Conservation (phyloP, 2,888 invertebrate species). For the Tolmerus cingulatus region DNA sequence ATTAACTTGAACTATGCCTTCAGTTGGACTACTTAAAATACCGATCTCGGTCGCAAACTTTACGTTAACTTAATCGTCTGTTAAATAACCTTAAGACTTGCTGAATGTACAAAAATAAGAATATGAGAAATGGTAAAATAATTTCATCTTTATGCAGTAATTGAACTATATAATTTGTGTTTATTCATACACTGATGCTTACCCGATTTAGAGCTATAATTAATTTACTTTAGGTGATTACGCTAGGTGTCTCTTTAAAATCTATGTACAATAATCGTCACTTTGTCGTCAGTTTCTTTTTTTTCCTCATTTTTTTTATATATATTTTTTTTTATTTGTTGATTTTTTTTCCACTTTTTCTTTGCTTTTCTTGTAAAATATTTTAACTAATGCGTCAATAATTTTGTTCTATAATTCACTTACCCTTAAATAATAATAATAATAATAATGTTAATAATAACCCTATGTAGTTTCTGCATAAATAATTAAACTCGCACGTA, state of each 20-base stretch:
- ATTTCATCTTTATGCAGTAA: conserved; percentile 14
- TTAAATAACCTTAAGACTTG: conserved; percentile 28
- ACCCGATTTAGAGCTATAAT: conserved; percentile 4
- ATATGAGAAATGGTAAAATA: conserved; percentile 37
- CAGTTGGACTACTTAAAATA: conserved; percentile 28
- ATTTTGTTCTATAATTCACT: conserved; percentile 36
- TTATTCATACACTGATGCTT: conserved; percentile 21
- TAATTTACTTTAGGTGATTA: conserved; percentile 22
- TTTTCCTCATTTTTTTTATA: neutral
- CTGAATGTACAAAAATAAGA: conserved; percentile 39
- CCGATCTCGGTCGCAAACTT: neutral
- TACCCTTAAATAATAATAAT: conserved; percentile 6
- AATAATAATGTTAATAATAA: conserved; percentile 1
- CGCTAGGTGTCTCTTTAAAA: conserved; percentile 16
- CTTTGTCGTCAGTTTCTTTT: neutral
- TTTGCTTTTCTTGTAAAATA: conserved; percentile 24
- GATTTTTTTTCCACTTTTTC: neutral
- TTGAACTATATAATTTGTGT: conserved; percentile 41
- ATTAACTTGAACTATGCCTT: conserved; percentile 34
- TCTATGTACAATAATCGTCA: conserved; percentile 20
- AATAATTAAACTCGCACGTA: conserved; percentile 14
- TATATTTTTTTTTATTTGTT: neutral
- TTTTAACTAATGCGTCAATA: conserved; percentile 32
- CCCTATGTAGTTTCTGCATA: conserved; percentile 1
- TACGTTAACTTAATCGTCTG: conserved; percentile 21